Conservation (phyloP, 2,888 invertebrate species). For the Drosophila quinaria region DNA sequence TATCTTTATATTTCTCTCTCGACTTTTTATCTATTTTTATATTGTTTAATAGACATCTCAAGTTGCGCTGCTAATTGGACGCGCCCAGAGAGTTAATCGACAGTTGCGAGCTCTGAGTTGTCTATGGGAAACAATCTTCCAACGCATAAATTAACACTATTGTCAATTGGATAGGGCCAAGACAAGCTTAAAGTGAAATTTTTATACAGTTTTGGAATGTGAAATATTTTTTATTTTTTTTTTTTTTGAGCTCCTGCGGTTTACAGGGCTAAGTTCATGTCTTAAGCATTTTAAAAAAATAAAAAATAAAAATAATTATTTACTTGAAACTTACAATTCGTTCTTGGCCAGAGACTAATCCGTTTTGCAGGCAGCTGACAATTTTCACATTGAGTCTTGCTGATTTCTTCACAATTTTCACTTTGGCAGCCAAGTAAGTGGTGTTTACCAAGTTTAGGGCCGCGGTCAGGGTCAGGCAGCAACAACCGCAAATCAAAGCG, state of each 20-base stretch:
- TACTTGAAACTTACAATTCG: conserved; percentile 29
- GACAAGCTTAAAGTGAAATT: conserved; percentile 39
- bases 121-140: conserved; percentile 57
- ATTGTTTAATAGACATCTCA: conserved; percentile 54
- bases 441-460: conserved; percentile 47
- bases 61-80: conserved; percentile 68
- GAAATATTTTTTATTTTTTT: conserved; percentile 6
- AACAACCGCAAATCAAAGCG: conserved; percentile 68
- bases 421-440: conserved; percentile 53
- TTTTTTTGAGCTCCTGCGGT: too few species aligned
- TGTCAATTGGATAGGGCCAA: conserved; percentile 18
- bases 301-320: too few species aligned
- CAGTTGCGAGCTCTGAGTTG: conserved; percentile 24
- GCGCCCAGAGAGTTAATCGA: conserved; percentile 58
- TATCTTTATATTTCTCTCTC: conserved; percentile 24
- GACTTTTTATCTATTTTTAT: conserved; percentile 5
- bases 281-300: too few species aligned
- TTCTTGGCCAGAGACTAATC: conserved; percentile 49
- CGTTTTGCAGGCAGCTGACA: conserved; percentile 9
- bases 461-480: conserved; percentile 42
- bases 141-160: conserved; percentile 57
- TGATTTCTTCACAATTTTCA: conserved; percentile 64
- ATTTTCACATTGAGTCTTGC: conserved; percentile 40
- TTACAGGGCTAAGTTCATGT: too few species aligned
- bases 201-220: conserved; percentile 28